Evolutionary conservation across 2,888 invertebrate species (phyloP).

Genomic region (Drepanosiphum platanoidis): DNA sequence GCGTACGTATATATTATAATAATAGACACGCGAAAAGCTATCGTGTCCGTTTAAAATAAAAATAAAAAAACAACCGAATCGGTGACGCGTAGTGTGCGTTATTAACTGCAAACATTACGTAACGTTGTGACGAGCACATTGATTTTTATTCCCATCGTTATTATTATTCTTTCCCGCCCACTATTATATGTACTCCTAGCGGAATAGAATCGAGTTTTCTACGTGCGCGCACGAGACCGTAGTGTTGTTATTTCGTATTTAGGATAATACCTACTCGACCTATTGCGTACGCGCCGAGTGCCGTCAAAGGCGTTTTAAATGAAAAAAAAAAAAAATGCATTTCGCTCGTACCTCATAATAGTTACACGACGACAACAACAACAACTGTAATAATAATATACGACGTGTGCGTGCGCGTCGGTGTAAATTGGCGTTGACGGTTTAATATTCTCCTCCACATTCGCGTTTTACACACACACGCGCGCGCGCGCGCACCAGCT

Average conservation of each 20-base stretch:
- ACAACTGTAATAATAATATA: background rate
- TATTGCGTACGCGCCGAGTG: background rate
- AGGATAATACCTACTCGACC: too few relatives aligned
- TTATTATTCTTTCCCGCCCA: background rate
- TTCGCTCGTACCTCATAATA: background rate
- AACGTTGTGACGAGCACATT: background rate
- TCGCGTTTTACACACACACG: background rate
- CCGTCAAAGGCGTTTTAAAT: background rate
- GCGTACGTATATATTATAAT: too few relatives aligned
- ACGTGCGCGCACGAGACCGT: background rate
- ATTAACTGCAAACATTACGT: conserved; percentile 2
- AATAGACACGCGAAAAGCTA: too few relatives aligned
- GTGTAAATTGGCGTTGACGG: conserved; percentile 27
- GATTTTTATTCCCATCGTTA: too few relatives aligned
- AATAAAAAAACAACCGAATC: background rate
- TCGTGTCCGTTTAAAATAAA: too few relatives aligned
- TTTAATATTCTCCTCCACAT: background rate
- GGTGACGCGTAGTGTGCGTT: conserved; percentile 1
- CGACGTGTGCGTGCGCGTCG: background rate
- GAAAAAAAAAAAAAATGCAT: background rate
- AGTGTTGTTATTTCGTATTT: background rate
- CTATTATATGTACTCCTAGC: background rate
- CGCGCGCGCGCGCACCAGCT: background rate
- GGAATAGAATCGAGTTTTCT: background rate
- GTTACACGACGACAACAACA: background rate